Evolutionary conservation across 2,113 vertebrate species (phyloP).

Genomic region (Eira barbara): DNA sequence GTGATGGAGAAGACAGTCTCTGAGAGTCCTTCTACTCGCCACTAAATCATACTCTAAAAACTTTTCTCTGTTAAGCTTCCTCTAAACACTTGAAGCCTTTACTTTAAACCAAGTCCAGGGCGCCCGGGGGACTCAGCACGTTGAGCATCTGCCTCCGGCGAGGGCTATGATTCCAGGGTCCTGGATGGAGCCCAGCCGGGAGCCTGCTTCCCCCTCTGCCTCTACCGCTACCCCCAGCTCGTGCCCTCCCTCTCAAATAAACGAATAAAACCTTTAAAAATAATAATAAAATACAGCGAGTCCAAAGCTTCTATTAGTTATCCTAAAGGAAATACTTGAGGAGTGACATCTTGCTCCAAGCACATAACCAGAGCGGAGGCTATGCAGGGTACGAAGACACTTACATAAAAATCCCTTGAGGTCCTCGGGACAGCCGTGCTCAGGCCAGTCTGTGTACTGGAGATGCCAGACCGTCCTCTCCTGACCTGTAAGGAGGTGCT

Average conservation of each 20-base stretch:
- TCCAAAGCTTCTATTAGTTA: not conserved
- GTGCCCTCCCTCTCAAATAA: not conserved
- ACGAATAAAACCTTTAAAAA: not conserved
- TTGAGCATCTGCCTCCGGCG: not conserved
- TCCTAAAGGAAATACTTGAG: not conserved
- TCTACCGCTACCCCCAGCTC: not conserved
- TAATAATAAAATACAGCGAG: not conserved
- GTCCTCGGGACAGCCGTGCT: conserved; percentile 96
- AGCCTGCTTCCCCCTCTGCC: not conserved
- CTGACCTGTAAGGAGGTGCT: conserved; percentile 94
- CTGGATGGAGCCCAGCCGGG: not conserved
- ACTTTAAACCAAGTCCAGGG: not conserved
- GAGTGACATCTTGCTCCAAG: not conserved
- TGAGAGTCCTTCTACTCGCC: not conserved
- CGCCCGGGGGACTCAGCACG: not conserved
- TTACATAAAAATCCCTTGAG: conserved; percentile 96
- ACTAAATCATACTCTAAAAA: not conserved
- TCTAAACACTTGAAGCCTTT: not conserved
- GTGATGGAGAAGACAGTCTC: no score
- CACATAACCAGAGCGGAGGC: no score
- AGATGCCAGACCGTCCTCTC: conserved; percentile 98
- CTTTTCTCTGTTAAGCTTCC: not conserved
- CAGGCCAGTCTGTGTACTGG: conserved; percentile 98
- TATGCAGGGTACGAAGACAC: conserved; percentile 66
- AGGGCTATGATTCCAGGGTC: not conserved